Conservation (phyloP, 2,797 vertebrate species). For the Clarias fuscus region DNA sequence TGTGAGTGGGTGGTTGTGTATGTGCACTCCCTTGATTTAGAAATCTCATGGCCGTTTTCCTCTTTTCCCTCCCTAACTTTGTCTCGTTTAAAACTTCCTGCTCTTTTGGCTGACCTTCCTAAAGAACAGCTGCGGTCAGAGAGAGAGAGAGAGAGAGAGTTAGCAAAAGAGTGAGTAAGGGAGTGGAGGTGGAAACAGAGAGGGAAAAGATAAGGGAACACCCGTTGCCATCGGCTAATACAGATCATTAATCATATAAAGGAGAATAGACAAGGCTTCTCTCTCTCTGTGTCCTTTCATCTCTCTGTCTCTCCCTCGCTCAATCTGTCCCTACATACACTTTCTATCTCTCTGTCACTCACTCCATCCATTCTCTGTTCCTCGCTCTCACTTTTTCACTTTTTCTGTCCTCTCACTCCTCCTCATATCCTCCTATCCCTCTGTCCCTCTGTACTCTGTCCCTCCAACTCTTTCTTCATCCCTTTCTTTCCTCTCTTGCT, state of each 20-base stretch:
- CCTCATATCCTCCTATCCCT: background rate
- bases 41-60: background rate
- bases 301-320: background rate
- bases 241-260: slow-evolving; percentile 1
- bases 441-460: background rate
- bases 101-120: slow-evolving; percentile 20
- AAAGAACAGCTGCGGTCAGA: slow-evolving; percentile 6
- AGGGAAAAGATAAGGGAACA: background rate
- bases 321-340: too few species aligned
- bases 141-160: background rate
- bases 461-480: background rate
- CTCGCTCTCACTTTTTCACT: background rate
- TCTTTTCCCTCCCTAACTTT: background rate
- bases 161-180: background rate
- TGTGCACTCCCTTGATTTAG: background rate
- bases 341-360: background rate
- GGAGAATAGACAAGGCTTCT: background rate
- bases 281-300: background rate
- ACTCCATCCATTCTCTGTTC: background rate
- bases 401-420: background rate
- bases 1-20: too few species aligned
- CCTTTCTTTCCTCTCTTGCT: background rate
- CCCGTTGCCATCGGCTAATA: background rate
- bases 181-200: background rate
- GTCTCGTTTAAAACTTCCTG: slow-evolving; percentile 29